Percentiles rank a stretch among this genome's conserved stretches.
These are phyloP conservation scores for Streblospio benedicti DNA, from an alignment of 1,140 invertebrate genomes.

Conservation along the genomic window DNA sequence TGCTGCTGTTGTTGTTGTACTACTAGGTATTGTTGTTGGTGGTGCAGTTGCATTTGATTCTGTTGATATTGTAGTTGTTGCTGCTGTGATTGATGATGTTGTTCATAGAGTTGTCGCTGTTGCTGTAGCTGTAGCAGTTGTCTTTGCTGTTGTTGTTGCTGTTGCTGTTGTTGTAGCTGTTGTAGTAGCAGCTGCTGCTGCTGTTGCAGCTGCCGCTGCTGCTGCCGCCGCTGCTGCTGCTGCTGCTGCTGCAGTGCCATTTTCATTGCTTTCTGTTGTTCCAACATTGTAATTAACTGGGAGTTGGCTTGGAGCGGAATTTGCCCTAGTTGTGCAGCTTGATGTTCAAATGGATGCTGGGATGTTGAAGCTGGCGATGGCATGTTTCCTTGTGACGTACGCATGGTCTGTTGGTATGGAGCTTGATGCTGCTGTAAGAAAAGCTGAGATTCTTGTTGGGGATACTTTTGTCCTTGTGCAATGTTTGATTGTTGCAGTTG, in stretches of 20 bases:
- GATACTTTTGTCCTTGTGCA: too few relatives aligned
- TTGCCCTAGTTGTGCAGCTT: too few relatives aligned
- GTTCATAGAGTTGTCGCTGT: neutral
- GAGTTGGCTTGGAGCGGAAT: too few relatives aligned
- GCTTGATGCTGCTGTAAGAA: too few relatives aligned
- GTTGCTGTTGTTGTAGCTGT: neutral
- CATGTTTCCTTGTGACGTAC: too few relatives aligned
- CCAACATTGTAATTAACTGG: too few relatives aligned
- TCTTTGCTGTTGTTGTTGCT: neutral
- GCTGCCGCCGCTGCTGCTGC: neutral
- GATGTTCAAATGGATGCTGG: too few relatives aligned
- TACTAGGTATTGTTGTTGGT: neutral
- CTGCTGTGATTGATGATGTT: neutral
- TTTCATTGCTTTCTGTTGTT: too few relatives aligned
- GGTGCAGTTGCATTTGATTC: neutral
- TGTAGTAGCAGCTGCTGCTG: neutral
- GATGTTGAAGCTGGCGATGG: too few relatives aligned
- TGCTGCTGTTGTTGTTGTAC: neutral
- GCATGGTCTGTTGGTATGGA: too few relatives aligned
- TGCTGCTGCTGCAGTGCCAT: neutral
- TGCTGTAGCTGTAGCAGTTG: neutral
- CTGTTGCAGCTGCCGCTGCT: neutral
- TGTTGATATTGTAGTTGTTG: slow-evolving; percentile 5
- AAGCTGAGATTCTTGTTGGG: too few relatives aligned
- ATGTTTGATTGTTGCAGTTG: too few relatives aligned